Percentiles rank a stretch among this genome's conserved stretches.
phyloP scores from a whole-genome alignment of 2,113 vertebrate genomes.

The Petrocephalus microphthalmus region DNA sequence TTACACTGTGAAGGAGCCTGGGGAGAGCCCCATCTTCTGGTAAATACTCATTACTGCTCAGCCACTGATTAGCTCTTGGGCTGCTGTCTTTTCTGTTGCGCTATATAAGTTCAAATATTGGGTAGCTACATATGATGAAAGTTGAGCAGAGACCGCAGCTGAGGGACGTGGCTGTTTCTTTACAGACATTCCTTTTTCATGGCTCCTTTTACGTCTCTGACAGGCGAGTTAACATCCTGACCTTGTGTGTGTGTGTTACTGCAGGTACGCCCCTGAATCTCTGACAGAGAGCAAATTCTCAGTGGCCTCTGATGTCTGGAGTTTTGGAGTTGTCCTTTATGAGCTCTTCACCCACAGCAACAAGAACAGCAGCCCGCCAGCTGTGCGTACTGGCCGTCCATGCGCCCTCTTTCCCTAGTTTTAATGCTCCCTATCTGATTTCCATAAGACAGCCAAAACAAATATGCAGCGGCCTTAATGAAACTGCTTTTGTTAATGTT shows the following conservation, averaged over 20 bases:
- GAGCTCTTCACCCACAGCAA: conserved; percentile 94
- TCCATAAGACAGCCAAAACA: background rate
- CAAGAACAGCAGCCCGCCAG: conserved; percentile 89
- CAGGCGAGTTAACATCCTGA: background rate
- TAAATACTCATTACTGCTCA: conserved; percentile 51
- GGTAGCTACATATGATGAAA: background rate
- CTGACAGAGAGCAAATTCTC: conserved; percentile 96
- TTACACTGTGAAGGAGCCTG: conserved; percentile 93
- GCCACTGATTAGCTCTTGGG: background rate
- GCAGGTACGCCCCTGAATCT: conserved; percentile 95
- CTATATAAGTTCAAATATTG: background rate
- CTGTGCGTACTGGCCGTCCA: conserved; percentile 57
- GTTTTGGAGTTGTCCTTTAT: conserved; percentile 92
- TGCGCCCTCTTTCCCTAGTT: background rate
- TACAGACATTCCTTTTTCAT: background rate
- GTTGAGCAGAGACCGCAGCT: background rate
- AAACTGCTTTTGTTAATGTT: background rate
- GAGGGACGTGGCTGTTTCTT: background rate
- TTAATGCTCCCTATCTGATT: background rate
- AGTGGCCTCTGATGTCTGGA: conserved; percentile 94
- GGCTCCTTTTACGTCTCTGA: background rate
- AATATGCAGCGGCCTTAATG: background rate
- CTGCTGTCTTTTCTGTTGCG: background rate
- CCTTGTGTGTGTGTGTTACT: conserved; percentile 31
- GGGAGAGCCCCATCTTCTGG: conserved; percentile 98